Evolutionary conservation across 2,888 invertebrate genomes (phyloP), one percentile per base, ranked within the genome.

Genomic region (Selenia dentaria): DNA sequence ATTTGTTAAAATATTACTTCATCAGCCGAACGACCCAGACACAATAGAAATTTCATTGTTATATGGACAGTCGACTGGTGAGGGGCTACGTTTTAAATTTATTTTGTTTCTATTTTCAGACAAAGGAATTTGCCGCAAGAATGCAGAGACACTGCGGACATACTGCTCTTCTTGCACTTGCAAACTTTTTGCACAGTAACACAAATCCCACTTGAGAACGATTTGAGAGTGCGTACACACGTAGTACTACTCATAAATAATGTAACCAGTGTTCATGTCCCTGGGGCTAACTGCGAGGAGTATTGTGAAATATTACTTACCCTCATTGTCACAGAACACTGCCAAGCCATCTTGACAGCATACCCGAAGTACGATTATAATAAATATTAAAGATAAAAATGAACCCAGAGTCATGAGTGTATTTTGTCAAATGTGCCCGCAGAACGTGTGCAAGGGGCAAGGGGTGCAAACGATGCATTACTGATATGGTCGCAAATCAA

Each of bases 151-250:
- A n/a, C n/a, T n/a, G n/a, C n/a, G 57, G 16, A n/a, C 54, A 55
- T 54, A 8, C n/a, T 62, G 1, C 27, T 62, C 0, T 59, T 64
- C 8, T 61, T n/a, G n/a, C n/a, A n/a, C 62, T 27, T 61, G 61
- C 6, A 37, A 55, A 1, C 31, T 59, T 0, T 58, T 57, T 32
- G 59, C 47, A 53, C 22, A 45, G 42, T 9, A 45, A 53, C 34
- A 45, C 32, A 20, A 18, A 34, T 13, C 24, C 34, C 3, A 13
- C 24, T 13, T 2, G 6, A 26, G 26, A 26, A 9, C 4, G 11
- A 1, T 36, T 36, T 36, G 27, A 26, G 8, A 12, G 9, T 4
- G 26, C 27, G 3, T 27, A 11, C 10, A 14, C 35, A 11, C 10
- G 11, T 26, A 8, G 9, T 9, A 9, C 9, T 35, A n/a, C 5